Conservation (phyloP, 2,888 invertebrate genomes). For the Vesta saturnalis region DNA sequence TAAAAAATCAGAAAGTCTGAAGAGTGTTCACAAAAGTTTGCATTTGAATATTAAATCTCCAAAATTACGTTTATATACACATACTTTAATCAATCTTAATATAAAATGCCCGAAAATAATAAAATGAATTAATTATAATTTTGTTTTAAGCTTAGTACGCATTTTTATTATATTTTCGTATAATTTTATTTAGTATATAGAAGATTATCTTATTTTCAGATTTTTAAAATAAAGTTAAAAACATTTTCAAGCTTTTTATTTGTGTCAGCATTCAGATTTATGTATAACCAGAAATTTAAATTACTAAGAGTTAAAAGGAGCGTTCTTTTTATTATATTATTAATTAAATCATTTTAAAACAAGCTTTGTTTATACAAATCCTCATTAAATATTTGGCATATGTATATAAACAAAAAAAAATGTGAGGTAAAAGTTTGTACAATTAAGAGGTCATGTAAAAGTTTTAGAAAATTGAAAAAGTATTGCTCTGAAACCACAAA, state of each 20-base stretch:
- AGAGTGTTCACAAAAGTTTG: too few relatives aligned
- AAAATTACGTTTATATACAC: too few relatives aligned
- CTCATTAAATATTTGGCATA: neutral
- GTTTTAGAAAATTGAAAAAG: neutral
- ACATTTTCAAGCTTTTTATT: constrained; percentile 9
- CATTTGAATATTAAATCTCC: too few relatives aligned
- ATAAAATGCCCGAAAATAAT: neutral
- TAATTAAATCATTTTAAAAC: neutral
- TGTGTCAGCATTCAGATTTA: constrained; percentile 8
- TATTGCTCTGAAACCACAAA: constrained; percentile 9
- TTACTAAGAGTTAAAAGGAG: constrained; percentile 6
- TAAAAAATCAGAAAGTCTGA: too few relatives aligned
- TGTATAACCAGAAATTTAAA: constrained; percentile 6
- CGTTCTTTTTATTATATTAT: constrained; percentile 13
- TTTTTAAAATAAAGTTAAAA: constrained; percentile 5
- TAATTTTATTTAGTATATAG: neutral
- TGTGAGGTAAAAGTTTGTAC: too few relatives aligned
- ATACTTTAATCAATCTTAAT: too few relatives aligned
- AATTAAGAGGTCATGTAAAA: too few relatives aligned
- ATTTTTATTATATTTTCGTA: too few relatives aligned
- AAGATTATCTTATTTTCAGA: constrained; percentile 9
- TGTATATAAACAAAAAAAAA: neutral
- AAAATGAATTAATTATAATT: neutral
- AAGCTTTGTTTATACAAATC: neutral
- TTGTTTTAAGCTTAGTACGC: too few relatives aligned